Conservation (phyloP, 1,140 invertebrate genomes). For the Nebria ingens region DNA sequence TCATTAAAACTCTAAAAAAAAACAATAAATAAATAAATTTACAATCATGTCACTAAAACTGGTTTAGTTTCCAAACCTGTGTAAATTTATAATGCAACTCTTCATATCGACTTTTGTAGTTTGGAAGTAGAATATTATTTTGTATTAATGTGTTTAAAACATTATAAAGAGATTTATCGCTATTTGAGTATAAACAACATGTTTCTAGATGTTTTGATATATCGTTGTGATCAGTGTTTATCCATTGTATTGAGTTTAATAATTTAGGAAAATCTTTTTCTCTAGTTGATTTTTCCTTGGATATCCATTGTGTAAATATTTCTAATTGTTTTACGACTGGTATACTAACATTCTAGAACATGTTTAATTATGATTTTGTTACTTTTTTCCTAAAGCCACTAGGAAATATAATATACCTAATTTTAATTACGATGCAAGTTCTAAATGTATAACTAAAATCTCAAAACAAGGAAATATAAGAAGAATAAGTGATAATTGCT, state of each 20-base stretch:
- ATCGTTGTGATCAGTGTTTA: conserved; percentile 33
- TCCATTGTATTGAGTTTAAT: conserved; percentile 40
- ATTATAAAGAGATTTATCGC: conserved; percentile 42
- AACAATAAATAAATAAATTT: conserved; percentile 10
- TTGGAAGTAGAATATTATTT: conserved; percentile 41
- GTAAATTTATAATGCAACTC: conserved; percentile 39
- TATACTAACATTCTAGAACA: conserved; percentile 35
- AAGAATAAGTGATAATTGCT: too few relatives aligned
- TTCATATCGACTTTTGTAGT: conserved; percentile 41
- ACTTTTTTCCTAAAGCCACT: conserved; percentile 6
- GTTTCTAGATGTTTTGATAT: conserved; percentile 41
- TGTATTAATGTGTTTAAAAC: conserved; percentile 46
- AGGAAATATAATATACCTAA: conserved; percentile 12
- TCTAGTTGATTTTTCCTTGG: conserved; percentile 35
- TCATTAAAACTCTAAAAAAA: conserved; percentile 18
- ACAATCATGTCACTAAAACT: conserved; percentile 10
- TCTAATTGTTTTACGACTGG: conserved; percentile 40
- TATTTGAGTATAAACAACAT: conserved; percentile 39
- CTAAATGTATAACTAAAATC: too few relatives aligned
- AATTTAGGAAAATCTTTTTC: conserved; percentile 42
- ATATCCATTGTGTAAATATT: conserved; percentile 45
- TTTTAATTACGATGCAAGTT: conserved; percentile 11
- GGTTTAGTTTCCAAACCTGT: conserved; percentile 22
- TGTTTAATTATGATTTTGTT: conserved; percentile 8
- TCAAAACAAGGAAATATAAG: too few relatives aligned